Percentiles rank a stretch among this genome's conserved stretches.
Evolutionary conservation across 2,113 vertebrate genomes (phyloP).

Genomic region (Mohoua ochrocephala): DNA sequence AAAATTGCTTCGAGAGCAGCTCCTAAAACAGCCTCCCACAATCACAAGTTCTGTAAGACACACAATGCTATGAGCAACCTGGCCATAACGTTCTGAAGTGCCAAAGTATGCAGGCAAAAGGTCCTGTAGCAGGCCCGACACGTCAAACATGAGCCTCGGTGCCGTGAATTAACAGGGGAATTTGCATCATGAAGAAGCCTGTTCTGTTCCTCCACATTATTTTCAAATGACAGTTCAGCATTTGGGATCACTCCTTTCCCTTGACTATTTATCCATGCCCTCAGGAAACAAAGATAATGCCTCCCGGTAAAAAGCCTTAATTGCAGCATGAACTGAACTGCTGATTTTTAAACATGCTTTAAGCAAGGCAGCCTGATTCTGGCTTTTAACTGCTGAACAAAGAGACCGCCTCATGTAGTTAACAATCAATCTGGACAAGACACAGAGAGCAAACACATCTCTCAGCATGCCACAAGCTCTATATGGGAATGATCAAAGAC

Average conservation of each 20-base stretch:
- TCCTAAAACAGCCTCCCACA: neutral
- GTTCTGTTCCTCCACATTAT: neutral
- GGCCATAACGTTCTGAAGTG: neutral
- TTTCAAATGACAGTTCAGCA: neutral
- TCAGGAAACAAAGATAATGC: neutral
- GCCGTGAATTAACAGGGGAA: neutral
- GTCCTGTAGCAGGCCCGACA: neutral
- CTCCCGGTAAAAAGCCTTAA: neutral
- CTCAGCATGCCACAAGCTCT: neutral
- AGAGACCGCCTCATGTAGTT: neutral
- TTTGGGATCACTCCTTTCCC: neutral
- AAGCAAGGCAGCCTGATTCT: neutral
- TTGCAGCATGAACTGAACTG: neutral
- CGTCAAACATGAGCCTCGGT: neutral
- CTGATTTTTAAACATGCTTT: neutral
- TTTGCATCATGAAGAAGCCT: neutral
- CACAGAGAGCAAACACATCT: neutral
- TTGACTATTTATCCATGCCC: neutral
- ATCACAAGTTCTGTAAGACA: neutral
- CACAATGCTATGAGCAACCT: neutral
- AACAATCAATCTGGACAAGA: neutral
- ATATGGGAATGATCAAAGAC: neutral
- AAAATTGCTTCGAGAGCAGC: neutral
- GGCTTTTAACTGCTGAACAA: neutral
- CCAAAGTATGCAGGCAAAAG: fast-evolving